Percentiles rank a stretch among this genome's conserved stretches.
Evolutionary conservation across 2,888 invertebrate species (phyloP).

Genomic region (Hecatera dysodea): DNA sequence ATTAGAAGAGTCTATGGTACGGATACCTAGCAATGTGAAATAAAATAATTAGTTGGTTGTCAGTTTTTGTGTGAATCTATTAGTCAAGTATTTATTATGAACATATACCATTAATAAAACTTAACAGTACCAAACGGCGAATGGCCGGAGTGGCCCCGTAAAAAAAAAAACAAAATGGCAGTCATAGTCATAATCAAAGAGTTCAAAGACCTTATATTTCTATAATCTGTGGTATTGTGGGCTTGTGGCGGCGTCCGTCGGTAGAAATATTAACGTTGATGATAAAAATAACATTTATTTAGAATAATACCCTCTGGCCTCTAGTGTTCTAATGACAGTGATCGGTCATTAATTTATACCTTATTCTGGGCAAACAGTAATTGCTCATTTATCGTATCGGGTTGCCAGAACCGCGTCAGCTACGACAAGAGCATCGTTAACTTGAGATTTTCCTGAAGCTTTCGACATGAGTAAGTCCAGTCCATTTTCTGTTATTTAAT

Average conservation of each 20-base stretch:
- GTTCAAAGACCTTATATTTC: no score
- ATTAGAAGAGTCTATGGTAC: no score
- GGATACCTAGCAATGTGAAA: no score
- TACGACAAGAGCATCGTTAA: not conserved
- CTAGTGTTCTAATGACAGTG: not conserved
- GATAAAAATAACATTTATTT: conserved; percentile 15
- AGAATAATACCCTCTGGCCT: conserved; percentile 9
- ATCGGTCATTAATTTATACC: not conserved
- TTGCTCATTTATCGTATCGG: not conserved
- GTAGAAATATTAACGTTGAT: not conserved
- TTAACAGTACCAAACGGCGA: no score
- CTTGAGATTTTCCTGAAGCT: conserved; percentile 6
- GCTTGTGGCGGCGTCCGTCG: conserved; percentile 25
- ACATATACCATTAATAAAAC: no score
- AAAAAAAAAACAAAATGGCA: no score
- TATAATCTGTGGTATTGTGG: conserved; percentile 2
- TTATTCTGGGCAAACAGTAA: not conserved
- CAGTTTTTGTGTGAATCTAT: no score
- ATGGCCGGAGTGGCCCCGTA: no score
- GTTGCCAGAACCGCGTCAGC: not conserved
- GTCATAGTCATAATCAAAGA: no score
- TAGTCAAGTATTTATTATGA: no score
- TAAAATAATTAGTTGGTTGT: no score
- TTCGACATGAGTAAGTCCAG: conserved; percentile 65
- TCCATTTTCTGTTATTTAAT: not conserved